Evolutionary conservation across 2,113 vertebrate genomes (phyloP), one percentile per base, ranked within the genome.

Genomic region (Passer domesticus): DNA sequence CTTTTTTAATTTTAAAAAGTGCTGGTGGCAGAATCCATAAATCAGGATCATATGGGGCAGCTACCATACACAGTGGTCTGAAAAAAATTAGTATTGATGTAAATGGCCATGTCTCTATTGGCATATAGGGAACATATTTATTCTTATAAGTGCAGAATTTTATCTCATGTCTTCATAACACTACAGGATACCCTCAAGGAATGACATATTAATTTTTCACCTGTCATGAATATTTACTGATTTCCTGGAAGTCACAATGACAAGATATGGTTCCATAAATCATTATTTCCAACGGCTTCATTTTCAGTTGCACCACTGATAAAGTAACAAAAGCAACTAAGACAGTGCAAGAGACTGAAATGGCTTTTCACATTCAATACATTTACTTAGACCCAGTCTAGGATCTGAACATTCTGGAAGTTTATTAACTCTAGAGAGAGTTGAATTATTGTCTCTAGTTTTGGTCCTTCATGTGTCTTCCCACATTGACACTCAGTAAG

Each of bases 191-290:
- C 15, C 31, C 46, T 83, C 81, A 93, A 76, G 47, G 55, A 94
- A 87, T 94, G 72, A 53, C 46, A 91, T 62, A 94, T 63, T 97
- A 85, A 89, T 97, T 96, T 97, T 97, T 94, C 56, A 91, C 46
- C 39, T 94, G 46, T 83, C 82, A 60, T 87, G 56, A 92, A 69
- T 94, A 78, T 78, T 68, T 87, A 89, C 63, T 49, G 37, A 59
- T 93, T 94, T 92, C 28, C 75, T 85, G 67, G 68, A 96, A 89
- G 60, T 52, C 33, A 28, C 35, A 80, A 15, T 78, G 67, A 89
- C 74, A 92, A 84, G 85, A 73, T 27, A 80, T 5, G 8, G 43
- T 81, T 83, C 56, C 64, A 88, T 87, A 94, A 87, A 68, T 92
- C 91, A 94, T 87, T 92, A 41, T 89, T 83, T 93, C 63, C 35